These are phyloP conservation scores for Meleagris gallopavo DNA, from an alignment of 2,113 vertebrate genomes.

Conservation along the genomic window DNA sequence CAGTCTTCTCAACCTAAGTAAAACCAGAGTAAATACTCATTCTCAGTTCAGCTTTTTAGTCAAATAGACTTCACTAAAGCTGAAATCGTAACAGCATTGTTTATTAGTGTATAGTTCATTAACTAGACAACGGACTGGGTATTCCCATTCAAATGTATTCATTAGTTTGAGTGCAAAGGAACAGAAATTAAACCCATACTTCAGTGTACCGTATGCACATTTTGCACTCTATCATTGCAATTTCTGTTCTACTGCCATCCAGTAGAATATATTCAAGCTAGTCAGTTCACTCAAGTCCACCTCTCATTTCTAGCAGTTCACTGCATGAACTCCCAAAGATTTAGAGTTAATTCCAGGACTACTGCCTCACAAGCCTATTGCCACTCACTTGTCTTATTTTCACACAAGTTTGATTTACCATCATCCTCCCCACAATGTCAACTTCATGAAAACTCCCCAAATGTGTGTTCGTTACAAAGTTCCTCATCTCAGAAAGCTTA, in stretches of 20 bases:
- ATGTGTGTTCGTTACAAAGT: fast-evolving
- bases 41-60: neutral
- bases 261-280: neutral
- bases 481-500: neutral
- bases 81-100: neutral
- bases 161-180: fast-evolving
- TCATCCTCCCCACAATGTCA: neutral
- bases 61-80: neutral
- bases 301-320: neutral
- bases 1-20: conserved; percentile 95
- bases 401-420: neutral
- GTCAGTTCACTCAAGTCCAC: neutral
- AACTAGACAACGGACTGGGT: neutral
- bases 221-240: fast-evolving
- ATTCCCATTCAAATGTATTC: neutral
- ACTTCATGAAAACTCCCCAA: neutral
- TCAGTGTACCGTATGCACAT: fast-evolving
- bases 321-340: neutral
- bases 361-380: neutral
- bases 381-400: neutral
- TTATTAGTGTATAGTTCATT: too few relatives aligned
- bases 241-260: neutral
- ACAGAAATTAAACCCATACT: fast-evolving
- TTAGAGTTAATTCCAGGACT: neutral
- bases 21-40: neutral